Evolutionary conservation across 2,888 invertebrate species (phyloP), one percentile per base, ranked within the genome.

Genomic region (Leucozona laternaria): DNA sequence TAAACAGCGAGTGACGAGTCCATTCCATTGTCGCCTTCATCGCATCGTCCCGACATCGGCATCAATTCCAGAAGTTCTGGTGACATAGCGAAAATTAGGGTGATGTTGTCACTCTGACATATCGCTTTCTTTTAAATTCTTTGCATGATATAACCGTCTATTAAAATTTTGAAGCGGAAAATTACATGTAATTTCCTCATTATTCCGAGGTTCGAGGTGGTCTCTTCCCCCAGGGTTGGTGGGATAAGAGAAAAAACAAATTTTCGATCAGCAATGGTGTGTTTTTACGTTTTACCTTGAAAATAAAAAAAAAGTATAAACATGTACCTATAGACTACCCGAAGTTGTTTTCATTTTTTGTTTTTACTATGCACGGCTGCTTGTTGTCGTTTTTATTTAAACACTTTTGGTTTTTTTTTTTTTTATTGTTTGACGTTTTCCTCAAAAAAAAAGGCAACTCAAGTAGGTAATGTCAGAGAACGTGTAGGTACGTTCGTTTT

Each of bases 101-200:
- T 82, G 81, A 77, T 66, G 79, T 43, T 64, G 55, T 25, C 40
- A 55, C 55, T 43, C 13, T 55, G 73, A 73, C 57, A 53, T 84
- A 84, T 75, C 80, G 85, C 55, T 84, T 84, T 79, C 78, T 50
- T 45, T 53, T 64, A 75, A 79, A 79, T 64, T 79, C 78, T 40
- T 75, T 79, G 73, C 78, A 85, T 80, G 84, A 34, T 80, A 82
- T 60, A 82, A 79, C 73, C 71, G 48, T 71, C 86, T 75, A 86
- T 86, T 86, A 86, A 86, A 81, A 86, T 82, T 78, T 82, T 75
- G 64, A 86, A 86, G 82, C 86, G 78, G 86, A 86, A 86, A 86
- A 86, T 86, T 86, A 86, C 82, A 86, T 86, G 78, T 82, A 82
- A 86, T 86, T 86, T 86, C 50, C 50, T 58, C 48, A 75, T 70